Conservation (phyloP, 2,113 vertebrate species). For the Phainopepla nitens region DNA sequence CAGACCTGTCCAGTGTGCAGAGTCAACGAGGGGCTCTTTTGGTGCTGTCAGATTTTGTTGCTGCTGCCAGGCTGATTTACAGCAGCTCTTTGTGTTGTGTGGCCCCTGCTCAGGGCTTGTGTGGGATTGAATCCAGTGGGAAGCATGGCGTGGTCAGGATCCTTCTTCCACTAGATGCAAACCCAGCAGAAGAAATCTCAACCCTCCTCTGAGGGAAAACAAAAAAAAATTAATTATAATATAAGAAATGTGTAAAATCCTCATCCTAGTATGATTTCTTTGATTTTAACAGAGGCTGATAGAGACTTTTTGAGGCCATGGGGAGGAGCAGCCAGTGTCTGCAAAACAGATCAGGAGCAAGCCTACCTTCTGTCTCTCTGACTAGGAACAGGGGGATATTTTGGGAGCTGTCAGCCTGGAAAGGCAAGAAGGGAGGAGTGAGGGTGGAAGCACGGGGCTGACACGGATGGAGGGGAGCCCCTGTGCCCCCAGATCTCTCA, state of each 20-base stretch:
- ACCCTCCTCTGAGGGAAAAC: not conserved
- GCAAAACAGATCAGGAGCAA: slow-evolving; percentile 4
- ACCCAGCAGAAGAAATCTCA: not conserved
- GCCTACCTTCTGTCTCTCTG: not conserved
- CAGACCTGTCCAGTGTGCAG: not conserved
- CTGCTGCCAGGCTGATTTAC: slow-evolving; percentile 25
- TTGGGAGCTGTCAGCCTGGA: not conserved
- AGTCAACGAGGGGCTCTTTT: not conserved
- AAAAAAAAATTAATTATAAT: too few relatives aligned
- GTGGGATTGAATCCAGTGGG: not conserved
- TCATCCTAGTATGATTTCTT: not conserved
- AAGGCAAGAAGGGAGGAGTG: slow-evolving; percentile 10
- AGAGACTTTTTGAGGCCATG: not conserved
- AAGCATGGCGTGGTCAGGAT: not conserved
- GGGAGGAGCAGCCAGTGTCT: not conserved
- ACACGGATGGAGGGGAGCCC: rapidly evolving
- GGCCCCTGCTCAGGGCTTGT: rapidly evolving
- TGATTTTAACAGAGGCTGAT: not conserved
- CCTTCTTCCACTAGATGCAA: not conserved
- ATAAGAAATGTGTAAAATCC: not conserved
- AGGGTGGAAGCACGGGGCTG: not conserved
- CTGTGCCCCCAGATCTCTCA: not conserved
- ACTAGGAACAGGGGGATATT: not conserved
- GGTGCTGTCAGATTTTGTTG: not conserved
- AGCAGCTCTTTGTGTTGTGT: not conserved